These are phyloP conservation scores for Rhea americana DNA, from an alignment of 2,113 vertebrate genomes.

Conservation along the genomic window DNA sequence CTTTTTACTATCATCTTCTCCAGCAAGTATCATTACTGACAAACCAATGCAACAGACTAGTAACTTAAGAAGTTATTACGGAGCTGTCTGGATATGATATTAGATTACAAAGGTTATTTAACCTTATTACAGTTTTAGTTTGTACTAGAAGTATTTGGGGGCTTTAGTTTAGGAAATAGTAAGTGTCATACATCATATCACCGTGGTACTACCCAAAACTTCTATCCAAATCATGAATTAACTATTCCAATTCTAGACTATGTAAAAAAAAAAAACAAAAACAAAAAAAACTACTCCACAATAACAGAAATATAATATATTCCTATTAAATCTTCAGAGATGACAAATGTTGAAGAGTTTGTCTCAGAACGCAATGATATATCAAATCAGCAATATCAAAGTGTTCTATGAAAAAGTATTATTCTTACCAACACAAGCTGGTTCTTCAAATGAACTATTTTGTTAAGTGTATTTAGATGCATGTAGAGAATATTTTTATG, in stretches of 20 bases:
- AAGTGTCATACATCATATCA: too few species aligned
- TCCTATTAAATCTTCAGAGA: not conserved
- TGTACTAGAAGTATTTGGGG: not conserved
- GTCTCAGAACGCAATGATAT: not conserved
- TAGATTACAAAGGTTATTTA: not conserved
- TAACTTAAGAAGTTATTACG: not conserved
- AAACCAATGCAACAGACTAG: not conserved
- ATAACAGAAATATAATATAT: not conserved
- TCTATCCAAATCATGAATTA: not conserved
- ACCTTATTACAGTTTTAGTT: not conserved
- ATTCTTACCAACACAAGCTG: not conserved
- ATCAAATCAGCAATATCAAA: not conserved
- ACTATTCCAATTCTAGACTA: not conserved
- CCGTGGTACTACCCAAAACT: not conserved
- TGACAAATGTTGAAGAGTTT: not conserved
- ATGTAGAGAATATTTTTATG: not conserved
- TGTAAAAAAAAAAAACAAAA: not conserved
- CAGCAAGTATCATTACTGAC: not conserved
- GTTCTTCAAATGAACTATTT: not conserved
- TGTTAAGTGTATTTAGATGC: not conserved
- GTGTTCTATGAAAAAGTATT: slow-evolving; percentile 14
- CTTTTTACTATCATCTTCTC: not conserved
- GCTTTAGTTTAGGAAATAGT: not conserved
- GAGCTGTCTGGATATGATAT: not conserved
- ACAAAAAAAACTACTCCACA: too few species aligned